Evolutionary conservation across 2,888 invertebrate species (phyloP), one percentile per base, ranked within the genome.

Genomic region (Tuta absoluta): DNA sequence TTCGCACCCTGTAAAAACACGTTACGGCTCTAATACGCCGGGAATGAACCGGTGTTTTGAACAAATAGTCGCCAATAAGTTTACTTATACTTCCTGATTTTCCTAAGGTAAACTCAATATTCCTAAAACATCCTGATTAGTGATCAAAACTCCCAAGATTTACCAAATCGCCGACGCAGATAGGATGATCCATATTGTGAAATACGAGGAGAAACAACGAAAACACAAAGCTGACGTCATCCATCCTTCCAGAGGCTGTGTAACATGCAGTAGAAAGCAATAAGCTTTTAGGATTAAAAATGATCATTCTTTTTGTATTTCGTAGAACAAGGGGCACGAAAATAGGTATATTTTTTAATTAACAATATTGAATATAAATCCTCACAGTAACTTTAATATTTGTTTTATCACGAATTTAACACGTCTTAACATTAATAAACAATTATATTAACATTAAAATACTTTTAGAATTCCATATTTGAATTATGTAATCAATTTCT

Each of bases 321-420:
- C 69, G 65, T 70, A 71, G 69, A 73, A 76, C 68, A 75, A 70
- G 71, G 74, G 70, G 72, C 77, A 75, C 67, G 71, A 75, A 76
- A 78, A 79, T 76, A 78, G 69, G 72, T 72, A 76, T 63, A 76
- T 63, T 75, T 71, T 75, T 79, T 79, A 74, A 70, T 74, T 74
- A 79, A 73, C 72, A 81, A 75, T 78, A 71, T 68, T 73, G 73
- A 73, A 74, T 80, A 82, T 77, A 81, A 80, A 80, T 78, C 74
- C 74, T 81, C 77, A 79, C 80, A 78, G 75, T 85, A 83, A 85
- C 82, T 78, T 81, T 76, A 75, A 75, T 73, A 74, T 78, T 79
- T 72, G 33, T 33, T 81, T 81, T 51, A 88, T 86, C 87, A 87
- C 86, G 87, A 86, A 80, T 87, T 81, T 82, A 87, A 87, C 85